Evolutionary conservation across 2,797 vertebrate genomes (phyloP).

Genomic region (Poecilia velifera): DNA sequence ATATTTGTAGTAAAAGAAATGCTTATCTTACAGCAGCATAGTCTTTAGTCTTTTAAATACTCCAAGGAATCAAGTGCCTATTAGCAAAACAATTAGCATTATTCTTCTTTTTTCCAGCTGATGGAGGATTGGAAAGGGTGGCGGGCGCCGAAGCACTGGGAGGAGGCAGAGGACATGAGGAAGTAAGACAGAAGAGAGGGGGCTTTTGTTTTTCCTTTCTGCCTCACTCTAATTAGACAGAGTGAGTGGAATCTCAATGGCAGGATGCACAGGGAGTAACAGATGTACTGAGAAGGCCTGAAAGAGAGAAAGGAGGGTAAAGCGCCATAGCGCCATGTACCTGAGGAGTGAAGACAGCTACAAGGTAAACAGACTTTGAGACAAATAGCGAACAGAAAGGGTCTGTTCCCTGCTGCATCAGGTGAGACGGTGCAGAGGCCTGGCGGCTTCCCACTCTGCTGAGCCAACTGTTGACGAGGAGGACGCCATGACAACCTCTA

Average conservation of each 20-base stretch:
- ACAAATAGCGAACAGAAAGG: conserved; percentile 23
- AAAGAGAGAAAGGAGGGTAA: conserved; percentile 25
- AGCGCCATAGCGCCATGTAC: conserved; percentile 31
- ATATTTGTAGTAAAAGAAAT: conserved; percentile 9
- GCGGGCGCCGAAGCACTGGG: conserved; percentile 43
- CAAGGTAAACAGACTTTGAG: conserved; percentile 39
- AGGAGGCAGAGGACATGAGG: conserved; percentile 53
- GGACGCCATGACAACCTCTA: conserved; percentile 14
- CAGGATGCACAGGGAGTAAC: conserved; percentile 52
- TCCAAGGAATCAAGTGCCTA: conserved; percentile 42
- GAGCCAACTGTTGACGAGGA: conserved; percentile 27
- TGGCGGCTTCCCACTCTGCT: conserved; percentile 26
- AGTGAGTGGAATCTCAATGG: conserved; percentile 79
- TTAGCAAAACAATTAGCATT: conserved; percentile 76
- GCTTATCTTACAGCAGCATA: conserved; percentile 5
- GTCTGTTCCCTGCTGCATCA: conserved; percentile 35
- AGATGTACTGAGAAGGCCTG: conserved; percentile 56
- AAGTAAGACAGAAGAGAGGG: conserved; percentile 42
- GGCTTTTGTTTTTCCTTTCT: conserved; percentile 65
- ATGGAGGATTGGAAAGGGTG: conserved; percentile 38
- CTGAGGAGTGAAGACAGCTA: conserved; percentile 15
- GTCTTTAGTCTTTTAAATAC: conserved; percentile 34
- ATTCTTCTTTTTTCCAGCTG: conserved; percentile 64
- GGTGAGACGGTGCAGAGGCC: conserved; percentile 38
- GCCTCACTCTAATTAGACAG: conserved; percentile 79